phyloP scores from a whole-genome alignment of 2,113 vertebrate species.

The Seriola aureovittata region DNA sequence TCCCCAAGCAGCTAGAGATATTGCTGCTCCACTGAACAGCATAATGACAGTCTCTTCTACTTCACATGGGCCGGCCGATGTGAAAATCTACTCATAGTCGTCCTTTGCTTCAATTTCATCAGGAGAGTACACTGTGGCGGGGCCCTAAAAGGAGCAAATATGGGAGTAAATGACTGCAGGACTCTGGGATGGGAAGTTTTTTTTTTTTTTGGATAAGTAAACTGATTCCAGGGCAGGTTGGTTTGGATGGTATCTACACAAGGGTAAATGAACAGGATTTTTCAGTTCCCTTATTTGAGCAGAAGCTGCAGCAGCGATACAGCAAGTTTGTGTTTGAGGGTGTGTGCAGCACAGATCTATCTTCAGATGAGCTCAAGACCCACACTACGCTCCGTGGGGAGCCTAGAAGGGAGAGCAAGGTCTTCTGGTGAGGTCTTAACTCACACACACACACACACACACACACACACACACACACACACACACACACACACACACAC shows the following conservation, averaged over 20 bases:
- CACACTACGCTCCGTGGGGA: neutral
- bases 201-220: conserved; percentile 25
- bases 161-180: conserved; percentile 40
- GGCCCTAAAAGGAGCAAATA: conserved; percentile 59
- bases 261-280: conserved; percentile 27
- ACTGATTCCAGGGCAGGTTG: conserved; percentile 35
- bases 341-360: conserved; percentile 17
- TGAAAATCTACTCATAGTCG: conserved; percentile 68
- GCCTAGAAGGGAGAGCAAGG: neutral
- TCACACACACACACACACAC: conserved; percentile 22
- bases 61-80: conserved; percentile 72
- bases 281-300: conserved; percentile 30
- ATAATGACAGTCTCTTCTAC: conserved; percentile 82
- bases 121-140: conserved; percentile 44
- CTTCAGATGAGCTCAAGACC: conserved; percentile 30
- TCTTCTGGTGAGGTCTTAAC: conserved; percentile 14
- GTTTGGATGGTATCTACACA: conserved; percentile 23
- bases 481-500: conserved; percentile 19
- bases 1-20: conserved; percentile 80
- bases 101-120: conserved; percentile 65
- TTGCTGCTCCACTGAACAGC: conserved; percentile 84
- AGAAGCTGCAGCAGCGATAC: conserved; percentile 2
- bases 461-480: conserved; percentile 18
- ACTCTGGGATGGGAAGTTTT: conserved; percentile 8
- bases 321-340: neutral